These are phyloP conservation scores for Bombus pascuorum DNA, from an alignment of 1,140 invertebrate genomes.

Conservation along the genomic window DNA sequence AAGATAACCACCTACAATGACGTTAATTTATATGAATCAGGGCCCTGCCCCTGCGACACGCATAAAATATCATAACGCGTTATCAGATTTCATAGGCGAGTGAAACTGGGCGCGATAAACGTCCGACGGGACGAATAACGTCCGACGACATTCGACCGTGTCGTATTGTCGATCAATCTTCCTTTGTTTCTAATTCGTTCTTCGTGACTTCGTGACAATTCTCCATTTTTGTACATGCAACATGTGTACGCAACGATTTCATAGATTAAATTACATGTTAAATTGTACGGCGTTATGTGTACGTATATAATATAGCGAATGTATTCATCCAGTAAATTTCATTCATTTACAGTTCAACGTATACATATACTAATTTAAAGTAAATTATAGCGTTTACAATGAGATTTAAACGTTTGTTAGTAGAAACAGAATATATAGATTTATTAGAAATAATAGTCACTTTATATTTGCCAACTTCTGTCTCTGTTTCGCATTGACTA, in stretches of 20 bases:
- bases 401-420: background rate
- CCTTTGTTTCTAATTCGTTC: background rate
- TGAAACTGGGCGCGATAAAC: conserved; percentile 19
- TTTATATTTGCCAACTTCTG: background rate
- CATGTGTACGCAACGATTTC: background rate
- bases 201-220: background rate
- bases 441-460: background rate
- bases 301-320: background rate
- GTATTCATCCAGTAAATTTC: background rate
- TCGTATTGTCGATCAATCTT: background rate
- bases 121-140: conserved; percentile 41
- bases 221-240: background rate
- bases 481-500: background rate
- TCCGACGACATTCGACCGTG: background rate
- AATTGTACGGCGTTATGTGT: background rate
- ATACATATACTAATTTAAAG: background rate
- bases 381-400: background rate
- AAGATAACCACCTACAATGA: conserved; percentile 53
- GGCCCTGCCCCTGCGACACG: conserved; percentile 28
- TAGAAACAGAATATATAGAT: background rate
- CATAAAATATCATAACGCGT: conserved; percentile 53
- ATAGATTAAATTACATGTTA: background rate
- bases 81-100: conserved; percentile 52
- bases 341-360: background rate
- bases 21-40: conserved; percentile 49